Evolutionary conservation across 2,797 vertebrate species (phyloP), one percentile per base, ranked within the genome.

Genomic region (Pantherophis vulpinus): DNA sequence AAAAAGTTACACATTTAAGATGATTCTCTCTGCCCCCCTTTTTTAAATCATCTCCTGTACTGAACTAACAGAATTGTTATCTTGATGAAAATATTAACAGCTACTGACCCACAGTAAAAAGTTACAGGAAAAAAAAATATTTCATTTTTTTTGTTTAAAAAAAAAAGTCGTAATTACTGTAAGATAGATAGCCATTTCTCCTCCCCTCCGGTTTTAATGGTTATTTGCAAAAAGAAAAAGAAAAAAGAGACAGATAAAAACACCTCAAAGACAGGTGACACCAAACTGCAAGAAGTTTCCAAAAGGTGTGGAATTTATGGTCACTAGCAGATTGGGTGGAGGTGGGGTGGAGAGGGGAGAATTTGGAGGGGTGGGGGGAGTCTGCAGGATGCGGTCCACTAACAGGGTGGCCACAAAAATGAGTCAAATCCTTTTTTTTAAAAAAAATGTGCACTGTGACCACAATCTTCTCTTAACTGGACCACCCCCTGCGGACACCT

Each of bases 1-100:
- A 98, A 98, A 98, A 98, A 97, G 96, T 96, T 94, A 94, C 95
- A 93, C 90, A 92, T 94, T 94, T 90, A 95, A 96, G 94, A 93
- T 95, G 93, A 93, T 92, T 91, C n/a, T 74, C 66, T 94, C 66
- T 5, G 8, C 56, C 37, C 59, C 37, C 32, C 87, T 94, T 92
- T 94, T 83, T 93, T 0, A 63, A 74, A 74, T 96, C 94, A 94
- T 94, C 94, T 95, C 95, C 95, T 95, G 93, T 94, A 95, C 90
- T 95, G 95, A 95, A 95, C 87, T 94, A 96, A 96, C 89, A 93
- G 97, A 96, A 96, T 94, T 86, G 96, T 96, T 96, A 96, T 95
- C 93, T 93, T 94, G 95, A 95, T 97, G 96, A 96, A 91, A 95
- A 94, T 96, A 97, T 95, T 91, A 95, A 96, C 88, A 96, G 96